Evolutionary conservation across 2,888 invertebrate genomes (phyloP).

Genomic region (Drosophila hamatofila): DNA sequence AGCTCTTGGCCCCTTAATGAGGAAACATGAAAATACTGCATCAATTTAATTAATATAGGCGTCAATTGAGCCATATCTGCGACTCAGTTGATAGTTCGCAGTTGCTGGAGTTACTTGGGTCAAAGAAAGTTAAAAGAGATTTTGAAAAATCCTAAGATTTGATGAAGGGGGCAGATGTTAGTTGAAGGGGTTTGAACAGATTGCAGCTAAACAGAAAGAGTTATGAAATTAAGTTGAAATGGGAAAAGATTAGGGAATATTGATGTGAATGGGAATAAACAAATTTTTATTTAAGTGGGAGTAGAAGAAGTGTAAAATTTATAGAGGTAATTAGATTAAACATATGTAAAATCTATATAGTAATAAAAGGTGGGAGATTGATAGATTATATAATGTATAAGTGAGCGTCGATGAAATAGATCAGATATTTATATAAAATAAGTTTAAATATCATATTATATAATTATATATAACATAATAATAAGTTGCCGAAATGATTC

Average conservation of each 20-base stretch:
- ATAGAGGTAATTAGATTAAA: background rate
- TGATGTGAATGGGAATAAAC: too few species aligned
- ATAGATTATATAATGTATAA: too few species aligned
- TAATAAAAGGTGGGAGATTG: too few species aligned
- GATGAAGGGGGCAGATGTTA: constrained; percentile 52
- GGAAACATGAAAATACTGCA: constrained; percentile 62
- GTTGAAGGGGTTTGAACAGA: constrained; percentile 42
- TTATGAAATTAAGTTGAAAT: background rate
- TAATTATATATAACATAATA: too few species aligned
- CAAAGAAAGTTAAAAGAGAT: constrained; percentile 66
- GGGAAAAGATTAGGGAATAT: background rate
- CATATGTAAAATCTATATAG: background rate
- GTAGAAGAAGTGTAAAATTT: background rate
- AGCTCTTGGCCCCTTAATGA: constrained; percentile 54
- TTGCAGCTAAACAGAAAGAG: constrained; percentile 14
- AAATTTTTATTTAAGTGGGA: background rate
- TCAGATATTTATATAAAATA: too few species aligned
- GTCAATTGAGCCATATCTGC: constrained; percentile 33
- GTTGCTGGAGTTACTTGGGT: constrained; percentile 46
- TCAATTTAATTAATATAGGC: constrained; percentile 45
- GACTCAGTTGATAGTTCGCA: constrained; percentile 5
- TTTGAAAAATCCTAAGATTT: constrained; percentile 54
- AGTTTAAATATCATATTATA: too few species aligned
- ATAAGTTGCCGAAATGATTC: too few species aligned
- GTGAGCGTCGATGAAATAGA: too few species aligned